phyloP scores from a whole-genome alignment of 2,113 vertebrate species.

The Cichladusa arquata region DNA sequence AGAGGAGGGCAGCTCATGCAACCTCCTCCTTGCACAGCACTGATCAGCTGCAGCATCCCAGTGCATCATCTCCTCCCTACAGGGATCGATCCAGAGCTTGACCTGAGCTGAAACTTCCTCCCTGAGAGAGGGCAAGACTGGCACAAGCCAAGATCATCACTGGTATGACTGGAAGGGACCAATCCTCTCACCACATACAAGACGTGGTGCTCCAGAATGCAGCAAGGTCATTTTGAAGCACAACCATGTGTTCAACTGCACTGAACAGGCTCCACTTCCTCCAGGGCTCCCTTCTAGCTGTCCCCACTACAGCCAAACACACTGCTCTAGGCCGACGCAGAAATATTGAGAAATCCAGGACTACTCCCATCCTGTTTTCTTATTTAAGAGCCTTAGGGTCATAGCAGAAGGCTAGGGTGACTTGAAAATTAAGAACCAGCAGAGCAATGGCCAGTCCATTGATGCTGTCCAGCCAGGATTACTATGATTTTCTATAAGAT shows the following conservation, averaged over 20 bases:
- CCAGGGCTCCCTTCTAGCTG: not conserved
- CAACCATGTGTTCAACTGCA: not conserved
- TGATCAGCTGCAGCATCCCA: not conserved
- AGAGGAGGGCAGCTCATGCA: not conserved
- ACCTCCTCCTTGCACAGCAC: not conserved
- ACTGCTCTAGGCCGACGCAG: not conserved
- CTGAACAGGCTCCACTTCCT: not conserved
- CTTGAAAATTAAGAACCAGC: not conserved
- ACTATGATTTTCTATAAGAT: not conserved
- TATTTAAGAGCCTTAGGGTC: not conserved
- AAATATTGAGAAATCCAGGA: not conserved
- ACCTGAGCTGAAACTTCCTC: not conserved
- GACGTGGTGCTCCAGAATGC: not conserved
- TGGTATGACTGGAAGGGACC: not conserved
- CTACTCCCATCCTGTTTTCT: not conserved
- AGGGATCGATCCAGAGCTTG: rapidly evolving
- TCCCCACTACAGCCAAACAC: not conserved
- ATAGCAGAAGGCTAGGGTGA: not conserved
- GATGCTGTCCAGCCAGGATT: not conserved
- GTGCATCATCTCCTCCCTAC: not conserved
- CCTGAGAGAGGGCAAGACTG: not conserved
- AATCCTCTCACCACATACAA: not conserved
- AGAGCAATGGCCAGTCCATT: not conserved
- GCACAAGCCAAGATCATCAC: rapidly evolving
- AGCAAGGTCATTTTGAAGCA: not conserved